Conservation (phyloP, 2,797 vertebrate genomes). For the Aulostomus chinensis region DNA sequence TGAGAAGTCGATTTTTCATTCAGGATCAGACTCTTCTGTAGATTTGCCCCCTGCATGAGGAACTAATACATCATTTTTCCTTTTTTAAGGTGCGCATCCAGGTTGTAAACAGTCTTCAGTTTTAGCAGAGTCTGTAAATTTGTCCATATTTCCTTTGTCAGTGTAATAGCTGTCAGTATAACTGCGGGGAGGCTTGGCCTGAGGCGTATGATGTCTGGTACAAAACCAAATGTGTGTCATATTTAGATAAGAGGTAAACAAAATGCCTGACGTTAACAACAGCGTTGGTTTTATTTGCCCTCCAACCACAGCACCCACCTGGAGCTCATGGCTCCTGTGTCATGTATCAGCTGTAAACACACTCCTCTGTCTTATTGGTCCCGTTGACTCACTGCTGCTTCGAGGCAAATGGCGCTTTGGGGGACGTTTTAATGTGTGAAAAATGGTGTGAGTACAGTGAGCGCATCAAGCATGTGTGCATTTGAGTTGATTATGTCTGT, state of each 20-base stretch:
- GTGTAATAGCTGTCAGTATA: constrained; percentile 39
- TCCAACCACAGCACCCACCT: constrained; percentile 59
- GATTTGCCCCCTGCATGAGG: too few species aligned
- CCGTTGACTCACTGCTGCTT: constrained; percentile 42
- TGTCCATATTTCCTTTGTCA: constrained; percentile 16
- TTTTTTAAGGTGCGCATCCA: too few species aligned
- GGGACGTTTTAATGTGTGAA: constrained; percentile 26
- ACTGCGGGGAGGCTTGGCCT: constrained; percentile 34
- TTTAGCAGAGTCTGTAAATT: not conserved
- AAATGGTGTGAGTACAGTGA: not conserved
- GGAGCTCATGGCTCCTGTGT: constrained; percentile 40
- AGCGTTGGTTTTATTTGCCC: constrained; percentile 64
- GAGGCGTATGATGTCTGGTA: constrained; percentile 44
- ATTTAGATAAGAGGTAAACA: constrained; percentile 57
- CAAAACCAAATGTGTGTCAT: constrained; percentile 54
- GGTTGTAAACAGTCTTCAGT: too few species aligned
- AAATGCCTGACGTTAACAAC: constrained; percentile 40
- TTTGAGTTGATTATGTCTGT: constrained; percentile 14
- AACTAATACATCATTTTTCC: too few species aligned
- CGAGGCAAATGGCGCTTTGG: constrained; percentile 28
- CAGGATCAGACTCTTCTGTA: too few species aligned
- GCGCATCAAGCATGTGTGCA: too few species aligned
- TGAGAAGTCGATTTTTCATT: too few species aligned
- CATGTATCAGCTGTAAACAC: constrained; percentile 57
- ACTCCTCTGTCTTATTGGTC: constrained; percentile 38